phyloP scores from a whole-genome alignment of 2,113 vertebrate genomes.

The Steatornis caripensis region DNA sequence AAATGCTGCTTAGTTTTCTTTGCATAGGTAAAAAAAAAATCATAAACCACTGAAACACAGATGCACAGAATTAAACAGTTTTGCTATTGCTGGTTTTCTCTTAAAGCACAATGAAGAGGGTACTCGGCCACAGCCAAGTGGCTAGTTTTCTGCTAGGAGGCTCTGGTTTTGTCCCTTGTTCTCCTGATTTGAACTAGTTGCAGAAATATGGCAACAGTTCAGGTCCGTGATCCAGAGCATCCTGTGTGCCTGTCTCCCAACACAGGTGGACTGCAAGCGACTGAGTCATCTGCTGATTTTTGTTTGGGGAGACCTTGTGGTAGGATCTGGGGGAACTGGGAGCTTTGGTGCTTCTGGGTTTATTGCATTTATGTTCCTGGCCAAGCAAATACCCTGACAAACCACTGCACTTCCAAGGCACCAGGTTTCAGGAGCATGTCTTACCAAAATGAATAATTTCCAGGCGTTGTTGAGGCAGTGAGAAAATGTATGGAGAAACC shows the following conservation, averaged over 20 bases:
- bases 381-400: background rate
- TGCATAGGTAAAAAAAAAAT: background rate
- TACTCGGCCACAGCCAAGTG: background rate
- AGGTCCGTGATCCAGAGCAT: background rate
- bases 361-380: background rate
- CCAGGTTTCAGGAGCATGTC: background rate
- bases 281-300: background rate
- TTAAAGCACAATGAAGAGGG: background rate
- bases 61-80: background rate
- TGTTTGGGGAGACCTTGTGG: background rate
- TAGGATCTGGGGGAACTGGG: background rate
- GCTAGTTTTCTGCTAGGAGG: background rate
- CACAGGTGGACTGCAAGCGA: background rate
- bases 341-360: background rate
- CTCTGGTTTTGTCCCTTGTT: background rate
- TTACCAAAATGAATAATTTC: background rate
- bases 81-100: background rate
- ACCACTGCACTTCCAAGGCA: background rate
- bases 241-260: background rate
- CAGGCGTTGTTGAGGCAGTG: background rate
- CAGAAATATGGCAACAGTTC: background rate
- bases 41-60: background rate
- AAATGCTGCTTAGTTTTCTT: background rate
- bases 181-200: background rate
- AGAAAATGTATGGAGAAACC: background rate